These are phyloP conservation scores for Pituophis catenifer DNA, from an alignment of 2,113 vertebrate genomes.

Conservation along the genomic window DNA sequence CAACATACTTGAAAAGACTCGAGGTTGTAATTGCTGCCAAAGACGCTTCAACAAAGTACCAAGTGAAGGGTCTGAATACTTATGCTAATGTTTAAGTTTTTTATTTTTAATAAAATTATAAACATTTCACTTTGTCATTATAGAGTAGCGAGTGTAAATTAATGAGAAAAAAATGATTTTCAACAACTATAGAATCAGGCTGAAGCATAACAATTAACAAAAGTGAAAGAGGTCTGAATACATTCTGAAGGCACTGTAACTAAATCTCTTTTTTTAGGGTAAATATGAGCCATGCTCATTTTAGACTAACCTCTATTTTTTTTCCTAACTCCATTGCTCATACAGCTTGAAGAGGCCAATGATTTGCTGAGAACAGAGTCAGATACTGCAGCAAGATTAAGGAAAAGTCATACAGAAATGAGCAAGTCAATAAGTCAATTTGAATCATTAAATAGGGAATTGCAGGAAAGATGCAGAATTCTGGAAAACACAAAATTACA, in stretches of 20 bases:
- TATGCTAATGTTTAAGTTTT: neutral
- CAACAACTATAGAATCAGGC: neutral
- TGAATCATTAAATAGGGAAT: conserved; percentile 88
- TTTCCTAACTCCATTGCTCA: conserved; percentile 32
- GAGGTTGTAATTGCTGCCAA: neutral
- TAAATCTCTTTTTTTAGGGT: neutral
- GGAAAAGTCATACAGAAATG: conserved; percentile 93
- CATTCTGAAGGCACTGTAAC: neutral
- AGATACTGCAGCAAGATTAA: conserved; percentile 88
- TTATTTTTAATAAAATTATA: neutral
- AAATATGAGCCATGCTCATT: neutral
- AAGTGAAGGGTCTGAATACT: neutral
- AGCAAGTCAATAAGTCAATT: conserved; percentile 87
- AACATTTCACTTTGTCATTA: neutral
- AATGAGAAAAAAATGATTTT: neutral
- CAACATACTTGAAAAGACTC: neutral
- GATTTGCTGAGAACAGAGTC: conserved; percentile 92
- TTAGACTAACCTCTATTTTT: neutral
- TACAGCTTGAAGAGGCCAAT: conserved; percentile 92
- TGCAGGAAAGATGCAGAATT: conserved; percentile 87
- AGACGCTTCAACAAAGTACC: neutral
- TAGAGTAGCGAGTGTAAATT: neutral
- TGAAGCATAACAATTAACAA: neutral
- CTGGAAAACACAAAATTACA: conserved; percentile 80
- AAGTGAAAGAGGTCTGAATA: neutral